phyloP scores from a whole-genome alignment of 2,888 invertebrate genomes.

The Agrotis exclamationis region DNA sequence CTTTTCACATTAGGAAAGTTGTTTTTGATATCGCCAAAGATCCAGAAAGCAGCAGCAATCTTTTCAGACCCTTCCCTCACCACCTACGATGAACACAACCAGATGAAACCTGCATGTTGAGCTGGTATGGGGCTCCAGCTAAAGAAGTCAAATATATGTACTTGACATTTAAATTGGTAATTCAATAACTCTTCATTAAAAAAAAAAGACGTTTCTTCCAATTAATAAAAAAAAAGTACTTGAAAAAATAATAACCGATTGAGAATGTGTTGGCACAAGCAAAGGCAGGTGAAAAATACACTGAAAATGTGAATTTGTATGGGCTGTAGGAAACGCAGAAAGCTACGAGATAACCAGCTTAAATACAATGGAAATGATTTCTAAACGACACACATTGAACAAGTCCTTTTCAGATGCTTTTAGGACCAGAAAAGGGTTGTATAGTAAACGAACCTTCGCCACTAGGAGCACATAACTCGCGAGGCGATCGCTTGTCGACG shows the following conservation, averaged over 20 bases:
- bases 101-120: too few relatives aligned
- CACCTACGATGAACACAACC: too few relatives aligned
- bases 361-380: slow-evolving; percentile 63
- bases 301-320: background rate
- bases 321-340: background rate
- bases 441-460: slow-evolving; percentile 82
- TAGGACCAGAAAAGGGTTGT: slow-evolving; percentile 88
- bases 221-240: background rate
- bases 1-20: too few relatives aligned
- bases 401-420: slow-evolving; percentile 77
- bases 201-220: too few relatives aligned
- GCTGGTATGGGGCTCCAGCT: too few relatives aligned
- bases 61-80: too few relatives aligned
- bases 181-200: background rate
- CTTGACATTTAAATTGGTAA: background rate
- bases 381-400: slow-evolving; percentile 70
- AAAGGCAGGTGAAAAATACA: background rate
- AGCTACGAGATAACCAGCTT: background rate
- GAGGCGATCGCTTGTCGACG: slow-evolving; percentile 74
- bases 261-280: background rate
- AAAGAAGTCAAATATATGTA: too few relatives aligned
- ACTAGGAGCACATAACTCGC: slow-evolving; percentile 80
- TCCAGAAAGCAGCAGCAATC: too few relatives aligned
- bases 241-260: background rate
- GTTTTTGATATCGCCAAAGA: too few relatives aligned